These are phyloP conservation scores for Octodon degus DNA, from an alignment of 2,113 vertebrate genomes.

Conservation along the genomic window DNA sequence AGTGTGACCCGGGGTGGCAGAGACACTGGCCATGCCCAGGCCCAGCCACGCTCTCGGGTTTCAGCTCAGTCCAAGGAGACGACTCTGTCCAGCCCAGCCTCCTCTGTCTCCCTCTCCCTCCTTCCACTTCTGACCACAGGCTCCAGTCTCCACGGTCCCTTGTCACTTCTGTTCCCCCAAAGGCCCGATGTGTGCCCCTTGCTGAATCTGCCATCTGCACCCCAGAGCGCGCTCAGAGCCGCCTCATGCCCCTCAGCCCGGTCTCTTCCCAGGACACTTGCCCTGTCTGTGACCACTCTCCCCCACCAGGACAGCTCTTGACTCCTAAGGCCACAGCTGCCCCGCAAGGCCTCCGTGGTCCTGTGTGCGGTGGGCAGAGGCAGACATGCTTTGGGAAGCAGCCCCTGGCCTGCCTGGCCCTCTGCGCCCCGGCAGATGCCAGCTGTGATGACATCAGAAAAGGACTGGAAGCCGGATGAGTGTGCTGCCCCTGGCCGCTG, in stretches of 20 bases:
- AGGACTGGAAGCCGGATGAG: neutral
- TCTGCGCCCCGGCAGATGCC: neutral
- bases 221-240: neutral
- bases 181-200: neutral
- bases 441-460: accelerated
- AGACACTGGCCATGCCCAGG: neutral
- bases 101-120: neutral
- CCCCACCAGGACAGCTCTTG: neutral
- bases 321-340: neutral
- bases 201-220: neutral
- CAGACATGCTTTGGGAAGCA: neutral
- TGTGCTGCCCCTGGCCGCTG: accelerated
- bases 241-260: neutral
- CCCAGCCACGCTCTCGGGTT: accelerated
- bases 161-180: neutral
- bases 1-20: accelerated
- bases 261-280: neutral
- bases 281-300: accelerated
- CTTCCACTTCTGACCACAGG: too few species aligned
- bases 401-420: neutral
- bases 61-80: neutral
- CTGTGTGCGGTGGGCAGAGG: accelerated
- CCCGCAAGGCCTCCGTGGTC: neutral
- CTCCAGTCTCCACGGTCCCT: neutral
- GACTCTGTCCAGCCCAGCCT: neutral